A percentile compares a stretch with the other conserved stretches of the same genome.
Conservation (phyloP, 2,888 invertebrate species). For the Pristionchus japonicus region DNA sequence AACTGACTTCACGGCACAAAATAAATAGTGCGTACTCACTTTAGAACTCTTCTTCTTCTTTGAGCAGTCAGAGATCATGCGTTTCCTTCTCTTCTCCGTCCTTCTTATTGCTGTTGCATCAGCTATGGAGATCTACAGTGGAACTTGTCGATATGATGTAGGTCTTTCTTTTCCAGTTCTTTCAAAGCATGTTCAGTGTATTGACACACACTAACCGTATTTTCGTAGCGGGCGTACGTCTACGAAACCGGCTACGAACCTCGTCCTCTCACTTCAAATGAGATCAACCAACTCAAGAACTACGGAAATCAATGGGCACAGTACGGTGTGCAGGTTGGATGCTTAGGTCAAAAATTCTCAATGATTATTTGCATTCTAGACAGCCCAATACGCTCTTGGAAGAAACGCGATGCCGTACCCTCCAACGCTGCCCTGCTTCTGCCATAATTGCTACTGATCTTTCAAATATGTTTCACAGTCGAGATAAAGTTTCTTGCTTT, state of each 20-base stretch:
- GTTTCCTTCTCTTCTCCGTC: neutral
- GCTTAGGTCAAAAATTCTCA: too few species aligned
- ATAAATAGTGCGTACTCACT: conserved; percentile 11
- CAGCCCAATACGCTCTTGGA: neutral
- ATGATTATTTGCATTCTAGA: neutral
- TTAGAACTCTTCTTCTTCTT: neutral
- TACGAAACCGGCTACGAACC: neutral
- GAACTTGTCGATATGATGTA: conserved; percentile 30
- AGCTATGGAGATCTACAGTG: conserved; percentile 9
- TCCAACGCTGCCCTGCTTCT: neutral
- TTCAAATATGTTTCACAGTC: too few species aligned
- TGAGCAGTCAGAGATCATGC: neutral
- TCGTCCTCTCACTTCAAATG: neutral
- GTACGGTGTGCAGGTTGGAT: conserved; percentile 13
- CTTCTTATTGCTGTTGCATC: neutral
- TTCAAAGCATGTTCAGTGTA: neutral
- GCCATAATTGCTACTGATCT: neutral
- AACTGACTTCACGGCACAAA: neutral
- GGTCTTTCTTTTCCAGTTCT: too few species aligned
- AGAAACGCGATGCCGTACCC: neutral
- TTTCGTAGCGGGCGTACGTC: conserved; percentile 4
- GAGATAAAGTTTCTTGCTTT: neutral
- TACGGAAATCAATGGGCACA: conserved; percentile 17
- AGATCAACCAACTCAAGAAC: conserved; percentile 18
- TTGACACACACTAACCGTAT: neutral